Percentiles rank a stretch among this genome's conserved stretches.
These are phyloP conservation scores for Cyclophora punctaria DNA, from an alignment of 2,888 invertebrate species.

Conservation along the genomic window DNA sequence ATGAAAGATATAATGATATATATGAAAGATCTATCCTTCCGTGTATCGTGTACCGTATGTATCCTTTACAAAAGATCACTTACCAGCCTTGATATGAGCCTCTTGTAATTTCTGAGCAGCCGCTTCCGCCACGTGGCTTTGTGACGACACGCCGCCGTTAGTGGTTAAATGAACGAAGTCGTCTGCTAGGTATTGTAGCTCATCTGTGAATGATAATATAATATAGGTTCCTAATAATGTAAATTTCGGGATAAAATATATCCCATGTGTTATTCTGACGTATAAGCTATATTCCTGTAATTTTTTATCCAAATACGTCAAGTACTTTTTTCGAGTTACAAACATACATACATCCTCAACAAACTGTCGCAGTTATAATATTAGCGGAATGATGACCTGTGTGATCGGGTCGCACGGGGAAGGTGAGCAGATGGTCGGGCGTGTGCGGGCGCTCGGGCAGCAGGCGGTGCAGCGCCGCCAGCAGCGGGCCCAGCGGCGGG, in stretches of 20 bases:
- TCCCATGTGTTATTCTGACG: too few relatives aligned
- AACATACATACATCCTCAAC: too few relatives aligned
- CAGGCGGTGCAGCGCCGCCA: slow-evolving; percentile 60
- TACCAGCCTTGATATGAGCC: slow-evolving; percentile 38
- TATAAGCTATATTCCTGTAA: too few relatives aligned
- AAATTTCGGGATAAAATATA: too few relatives aligned
- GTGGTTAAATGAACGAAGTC: slow-evolving; percentile 29
- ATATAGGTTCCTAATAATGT: too few relatives aligned
- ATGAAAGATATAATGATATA: too few relatives aligned
- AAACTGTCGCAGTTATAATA: too few relatives aligned
- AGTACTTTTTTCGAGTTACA: too few relatives aligned
- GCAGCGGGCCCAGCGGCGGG: slow-evolving; percentile 70
- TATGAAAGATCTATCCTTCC: neutral
- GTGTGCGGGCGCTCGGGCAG: slow-evolving; percentile 50
- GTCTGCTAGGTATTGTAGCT: slow-evolving; percentile 22
- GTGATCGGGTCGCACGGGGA: slow-evolving; percentile 49
- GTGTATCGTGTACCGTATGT: neutral
- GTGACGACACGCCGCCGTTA: slow-evolving; percentile 29
- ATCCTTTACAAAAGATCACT: slow-evolving; percentile 1
- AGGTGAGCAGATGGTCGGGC: slow-evolving; percentile 74
- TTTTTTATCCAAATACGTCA: too few relatives aligned
- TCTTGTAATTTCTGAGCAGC: slow-evolving; percentile 37
- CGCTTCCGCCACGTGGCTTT: slow-evolving; percentile 43
- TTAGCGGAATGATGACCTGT: slow-evolving; percentile 9
- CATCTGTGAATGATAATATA: too few relatives aligned